Percentiles rank a stretch among this genome's conserved stretches.
phyloP scores from a whole-genome alignment of 2,113 vertebrate species.

The Neodon shergylaensis region DNA sequence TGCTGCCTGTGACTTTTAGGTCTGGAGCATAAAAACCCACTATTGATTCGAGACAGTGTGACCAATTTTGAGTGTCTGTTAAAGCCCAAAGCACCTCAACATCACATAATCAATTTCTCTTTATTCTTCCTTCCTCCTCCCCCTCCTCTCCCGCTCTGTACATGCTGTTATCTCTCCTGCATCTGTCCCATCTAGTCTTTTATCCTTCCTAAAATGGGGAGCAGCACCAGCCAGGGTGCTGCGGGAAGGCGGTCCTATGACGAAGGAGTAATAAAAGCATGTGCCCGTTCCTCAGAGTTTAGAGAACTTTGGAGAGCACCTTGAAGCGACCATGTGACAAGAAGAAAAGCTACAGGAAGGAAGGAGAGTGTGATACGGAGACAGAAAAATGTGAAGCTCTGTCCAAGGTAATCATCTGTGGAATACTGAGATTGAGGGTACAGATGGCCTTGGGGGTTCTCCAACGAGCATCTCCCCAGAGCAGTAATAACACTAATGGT shows the following conservation, averaged over 20 bases:
- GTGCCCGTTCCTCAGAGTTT: background rate
- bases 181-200: conserved; percentile 66
- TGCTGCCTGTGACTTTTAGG: conserved; percentile 68
- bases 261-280: conserved; percentile 14
- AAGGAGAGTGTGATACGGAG: background rate
- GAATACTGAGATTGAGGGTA: background rate
- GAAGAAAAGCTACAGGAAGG: no score
- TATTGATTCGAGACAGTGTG: conserved; percentile 78
- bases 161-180: conserved; percentile 74
- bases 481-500: no score
- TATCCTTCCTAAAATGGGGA: conserved; percentile 51
- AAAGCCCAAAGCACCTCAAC: conserved; percentile 77
- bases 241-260: background rate
- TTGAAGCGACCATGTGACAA: conserved; percentile 13
- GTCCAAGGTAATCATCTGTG: background rate
- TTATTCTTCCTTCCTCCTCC: background rate
- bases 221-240: conserved; percentile 41
- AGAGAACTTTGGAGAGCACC: conserved; percentile 37
- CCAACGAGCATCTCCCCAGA: background rate
- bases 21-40: conserved; percentile 80
- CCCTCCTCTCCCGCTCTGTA: conserved; percentile 48
- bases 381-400: background rate
- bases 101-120: conserved; percentile 81
- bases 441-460: background rate
- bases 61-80: conserved; percentile 80